Conservation (phyloP, 2,888 invertebrate genomes). For the Opisthograptis luteolata region DNA sequence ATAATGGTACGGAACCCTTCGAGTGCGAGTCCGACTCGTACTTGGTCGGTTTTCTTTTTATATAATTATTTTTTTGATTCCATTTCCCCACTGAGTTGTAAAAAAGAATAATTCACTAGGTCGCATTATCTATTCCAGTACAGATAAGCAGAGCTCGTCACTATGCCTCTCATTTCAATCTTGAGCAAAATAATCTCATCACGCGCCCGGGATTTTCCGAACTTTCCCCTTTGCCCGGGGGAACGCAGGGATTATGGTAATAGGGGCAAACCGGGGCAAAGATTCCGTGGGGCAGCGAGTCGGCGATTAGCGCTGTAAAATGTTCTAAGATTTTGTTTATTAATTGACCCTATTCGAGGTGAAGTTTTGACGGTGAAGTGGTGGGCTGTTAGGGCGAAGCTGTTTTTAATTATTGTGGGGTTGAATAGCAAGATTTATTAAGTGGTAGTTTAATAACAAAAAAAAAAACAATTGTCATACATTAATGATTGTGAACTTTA, state of each 20-base stretch:
- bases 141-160: slow-evolving; percentile 14
- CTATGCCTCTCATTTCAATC: slow-evolving; percentile 32
- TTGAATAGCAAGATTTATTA: not conserved
- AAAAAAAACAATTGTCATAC: no score
- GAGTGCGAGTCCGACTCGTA: no score
- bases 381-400: slow-evolving; percentile 12
- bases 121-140: slow-evolving; percentile 10
- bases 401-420: not conserved
- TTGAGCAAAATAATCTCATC: slow-evolving; percentile 25
- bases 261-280: slow-evolving; percentile 19
- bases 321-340: slow-evolving; percentile 37
- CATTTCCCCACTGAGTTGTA: no score
- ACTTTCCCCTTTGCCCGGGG: slow-evolving; percentile 19
- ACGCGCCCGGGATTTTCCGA: slow-evolving; percentile 25
- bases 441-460: not conserved
- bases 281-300: slow-evolving; percentile 16
- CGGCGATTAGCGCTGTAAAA: slow-evolving; percentile 35
- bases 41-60: no score
- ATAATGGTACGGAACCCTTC: no score
- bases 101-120: not conserved
- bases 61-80: no score
- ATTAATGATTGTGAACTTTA: no score
- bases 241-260: slow-evolving; percentile 23
- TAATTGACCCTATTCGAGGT: slow-evolving; percentile 37
- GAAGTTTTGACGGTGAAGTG: slow-evolving; percentile 22